These are phyloP conservation scores for Deroplatys truncata DNA, from an alignment of 2,888 invertebrate genomes.

Conservation along the genomic window DNA sequence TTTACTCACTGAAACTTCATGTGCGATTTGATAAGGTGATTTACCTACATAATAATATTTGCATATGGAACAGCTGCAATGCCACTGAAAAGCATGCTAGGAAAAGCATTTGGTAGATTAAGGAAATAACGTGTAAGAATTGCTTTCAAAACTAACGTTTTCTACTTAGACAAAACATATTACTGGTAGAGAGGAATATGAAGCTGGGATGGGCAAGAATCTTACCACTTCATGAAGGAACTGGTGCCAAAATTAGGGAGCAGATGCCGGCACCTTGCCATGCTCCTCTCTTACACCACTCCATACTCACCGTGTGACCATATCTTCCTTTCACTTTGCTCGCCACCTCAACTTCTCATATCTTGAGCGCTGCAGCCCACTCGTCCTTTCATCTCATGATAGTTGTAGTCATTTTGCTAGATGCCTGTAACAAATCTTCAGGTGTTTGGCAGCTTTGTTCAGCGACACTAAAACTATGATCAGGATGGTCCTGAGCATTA, in stretches of 20 bases:
- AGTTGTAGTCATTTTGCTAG: constrained; percentile 35
- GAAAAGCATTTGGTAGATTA: neutral
- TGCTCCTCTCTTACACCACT: neutral
- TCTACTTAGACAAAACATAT: neutral
- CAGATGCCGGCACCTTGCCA: neutral
- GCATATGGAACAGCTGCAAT: neutral
- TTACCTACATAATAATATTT: neutral
- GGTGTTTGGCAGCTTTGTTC: constrained; percentile 41
- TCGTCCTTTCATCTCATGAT: neutral
- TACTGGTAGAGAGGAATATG: neutral
- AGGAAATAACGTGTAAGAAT: neutral
- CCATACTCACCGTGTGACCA: neutral
- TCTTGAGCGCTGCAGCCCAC: neutral
- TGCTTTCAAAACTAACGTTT: neutral
- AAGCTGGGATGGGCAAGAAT: neutral
- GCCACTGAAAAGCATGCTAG: neutral
- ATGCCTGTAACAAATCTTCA: constrained; percentile 62
- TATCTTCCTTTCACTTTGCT: neutral
- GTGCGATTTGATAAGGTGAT: no score
- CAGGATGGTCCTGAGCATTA: neutral
- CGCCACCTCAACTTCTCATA: neutral
- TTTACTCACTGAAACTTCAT: no score
- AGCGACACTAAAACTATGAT: neutral
- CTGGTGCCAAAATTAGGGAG: neutral
- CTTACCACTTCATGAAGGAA: neutral